These are phyloP conservation scores for Barnardius zonarius DNA, from an alignment of 2,113 vertebrate species.

Conservation along the genomic window DNA sequence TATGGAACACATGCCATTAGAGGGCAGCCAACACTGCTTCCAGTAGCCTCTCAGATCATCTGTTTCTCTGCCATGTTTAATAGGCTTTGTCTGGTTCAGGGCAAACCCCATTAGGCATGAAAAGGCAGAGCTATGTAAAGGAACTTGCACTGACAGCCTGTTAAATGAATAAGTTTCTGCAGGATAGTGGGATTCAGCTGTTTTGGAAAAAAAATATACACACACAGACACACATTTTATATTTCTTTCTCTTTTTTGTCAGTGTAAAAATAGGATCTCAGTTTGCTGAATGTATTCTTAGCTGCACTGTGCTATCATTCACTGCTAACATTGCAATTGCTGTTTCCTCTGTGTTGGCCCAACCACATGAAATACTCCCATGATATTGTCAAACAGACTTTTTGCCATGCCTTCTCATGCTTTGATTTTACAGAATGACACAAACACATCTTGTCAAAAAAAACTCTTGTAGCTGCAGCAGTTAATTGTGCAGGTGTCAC, in stretches of 20 bases:
- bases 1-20: slow-evolving; percentile 41
- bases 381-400: rapidly evolving
- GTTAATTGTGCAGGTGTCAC: rapidly evolving
- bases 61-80: slow-evolving; percentile 40
- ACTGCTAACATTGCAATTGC: neutral
- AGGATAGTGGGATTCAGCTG: neutral
- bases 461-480: neutral
- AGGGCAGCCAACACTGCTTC: slow-evolving; percentile 67
- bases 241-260: neutral
- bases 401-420: neutral
- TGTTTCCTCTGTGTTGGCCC: neutral
- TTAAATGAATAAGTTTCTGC: neutral
- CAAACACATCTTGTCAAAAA: neutral
- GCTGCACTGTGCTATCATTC: neutral
- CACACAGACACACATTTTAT: neutral
- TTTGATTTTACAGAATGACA: neutral
- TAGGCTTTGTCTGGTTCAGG: slow-evolving; percentile 70
- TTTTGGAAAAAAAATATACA: neutral
- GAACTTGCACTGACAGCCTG: slow-evolving; percentile 44
- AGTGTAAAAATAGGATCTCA: neutral
- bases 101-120: slow-evolving; percentile 70
- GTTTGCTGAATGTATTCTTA: neutral
- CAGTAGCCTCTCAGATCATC: slow-evolving; percentile 9
- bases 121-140: slow-evolving; percentile 48
- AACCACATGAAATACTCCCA: neutral